Evolutionary conservation across 1,140 invertebrate genomes (phyloP).

Genomic region (Melitaea cinxia): DNA sequence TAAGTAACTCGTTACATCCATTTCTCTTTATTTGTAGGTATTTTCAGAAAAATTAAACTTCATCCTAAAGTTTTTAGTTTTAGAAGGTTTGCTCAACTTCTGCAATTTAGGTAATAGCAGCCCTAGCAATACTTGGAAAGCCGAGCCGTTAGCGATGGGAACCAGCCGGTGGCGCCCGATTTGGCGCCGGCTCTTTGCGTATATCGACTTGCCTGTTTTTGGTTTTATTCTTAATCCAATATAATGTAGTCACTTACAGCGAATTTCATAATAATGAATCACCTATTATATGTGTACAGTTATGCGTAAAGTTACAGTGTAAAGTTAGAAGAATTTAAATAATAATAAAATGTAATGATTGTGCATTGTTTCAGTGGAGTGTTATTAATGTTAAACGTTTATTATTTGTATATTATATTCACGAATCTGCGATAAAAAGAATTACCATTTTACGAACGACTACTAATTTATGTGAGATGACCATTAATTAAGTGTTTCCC

Average conservation of each 20-base stretch:
- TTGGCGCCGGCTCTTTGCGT: constrained; percentile 44
- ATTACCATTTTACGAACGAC: background rate
- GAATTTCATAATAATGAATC: constrained; percentile 43
- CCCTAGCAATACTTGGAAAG: constrained; percentile 71
- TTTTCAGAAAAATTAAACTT: no score
- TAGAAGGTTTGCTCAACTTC: no score
- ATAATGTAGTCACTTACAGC: constrained; percentile 34
- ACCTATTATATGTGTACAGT: no score
- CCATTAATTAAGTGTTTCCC: constrained; percentile 32
- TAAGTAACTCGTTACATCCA: no score
- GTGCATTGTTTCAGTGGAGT: no score
- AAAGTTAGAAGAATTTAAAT: no score
- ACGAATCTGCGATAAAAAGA: background rate
- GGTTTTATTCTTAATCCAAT: constrained; percentile 48
- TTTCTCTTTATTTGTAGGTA: no score
- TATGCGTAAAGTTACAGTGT: no score
- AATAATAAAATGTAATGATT: no score
- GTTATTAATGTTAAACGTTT: constrained; percentile 25
- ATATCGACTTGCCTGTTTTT: constrained; percentile 59
- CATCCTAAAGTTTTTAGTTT: no score
- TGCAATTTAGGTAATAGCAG: no score
- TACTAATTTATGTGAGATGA: background rate
- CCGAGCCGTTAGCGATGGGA: constrained; percentile 63
- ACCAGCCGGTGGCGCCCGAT: constrained; percentile 57
- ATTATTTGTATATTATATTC: background rate